Percentiles rank a stretch among this genome's conserved stretches.
These are phyloP conservation scores for Pocillopora grandis DNA, from an alignment of 92 coral and sea anemone species.

Conservation along the genomic window DNA sequence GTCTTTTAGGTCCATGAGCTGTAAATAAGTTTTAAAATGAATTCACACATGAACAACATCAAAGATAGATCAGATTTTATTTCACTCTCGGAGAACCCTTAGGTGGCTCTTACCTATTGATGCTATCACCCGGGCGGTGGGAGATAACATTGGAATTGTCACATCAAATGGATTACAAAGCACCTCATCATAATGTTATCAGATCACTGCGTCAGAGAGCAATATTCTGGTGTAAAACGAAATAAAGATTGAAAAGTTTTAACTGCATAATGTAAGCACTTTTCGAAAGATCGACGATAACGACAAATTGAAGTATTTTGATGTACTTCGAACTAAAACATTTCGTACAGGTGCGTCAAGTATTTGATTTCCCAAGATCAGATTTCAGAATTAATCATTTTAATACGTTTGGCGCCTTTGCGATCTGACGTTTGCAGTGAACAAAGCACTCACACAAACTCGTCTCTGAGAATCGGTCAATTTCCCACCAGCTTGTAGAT, in stretches of 20 bases:
- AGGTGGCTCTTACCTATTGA: background rate
- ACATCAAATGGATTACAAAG: slow-evolving; percentile 8
- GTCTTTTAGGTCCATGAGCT: too few species aligned
- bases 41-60: background rate
- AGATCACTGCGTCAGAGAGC: background rate
- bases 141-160: slow-evolving; percentile 10
- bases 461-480: too few species aligned
- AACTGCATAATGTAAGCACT: background rate
- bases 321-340: slow-evolving; percentile 1
- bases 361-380: slow-evolving; percentile 22
- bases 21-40: background rate
- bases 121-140: background rate
- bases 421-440: background rate
- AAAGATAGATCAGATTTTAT: background rate
- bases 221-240: background rate
- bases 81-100: background rate
- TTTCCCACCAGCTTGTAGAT: too few species aligned
- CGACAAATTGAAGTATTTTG: slow-evolving; percentile 10
- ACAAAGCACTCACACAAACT: too few species aligned
- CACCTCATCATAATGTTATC: background rate
- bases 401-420: background rate
- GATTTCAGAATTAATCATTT: slow-evolving; percentile 8
- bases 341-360: slow-evolving; percentile 5
- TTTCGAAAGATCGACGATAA: slow-evolving; percentile 11
- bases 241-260: slow-evolving; percentile 5